These are phyloP conservation scores for Rallus limicola DNA, from an alignment of 2,113 vertebrate genomes.

Conservation along the genomic window DNA sequence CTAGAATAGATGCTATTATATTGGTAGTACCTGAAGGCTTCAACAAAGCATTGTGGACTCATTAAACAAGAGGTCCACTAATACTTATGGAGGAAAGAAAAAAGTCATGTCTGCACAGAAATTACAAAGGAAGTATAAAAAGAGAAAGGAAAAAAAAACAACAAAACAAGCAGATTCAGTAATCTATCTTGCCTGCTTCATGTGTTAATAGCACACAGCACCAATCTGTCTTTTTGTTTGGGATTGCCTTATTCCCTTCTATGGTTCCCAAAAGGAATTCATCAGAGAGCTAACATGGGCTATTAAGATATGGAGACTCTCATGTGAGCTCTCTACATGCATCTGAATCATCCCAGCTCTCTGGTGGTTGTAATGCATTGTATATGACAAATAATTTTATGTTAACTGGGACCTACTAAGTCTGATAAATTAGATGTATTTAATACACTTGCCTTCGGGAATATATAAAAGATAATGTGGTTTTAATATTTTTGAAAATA, in stretches of 20 bases:
- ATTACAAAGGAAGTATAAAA: constrained; percentile 4
- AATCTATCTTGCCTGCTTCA: background rate
- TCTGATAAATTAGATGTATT: constrained; percentile 37
- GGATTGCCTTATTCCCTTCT: background rate
- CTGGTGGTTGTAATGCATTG: background rate
- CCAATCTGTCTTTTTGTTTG: constrained; percentile 3
- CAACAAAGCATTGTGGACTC: background rate
- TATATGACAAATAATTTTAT: background rate
- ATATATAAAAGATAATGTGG: background rate
- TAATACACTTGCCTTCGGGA: background rate
- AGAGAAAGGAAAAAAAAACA: background rate
- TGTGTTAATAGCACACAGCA: background rate
- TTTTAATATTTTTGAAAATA: background rate
- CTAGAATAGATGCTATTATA: background rate
- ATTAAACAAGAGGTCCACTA: background rate
- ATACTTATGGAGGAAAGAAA: background rate
- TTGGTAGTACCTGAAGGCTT: background rate
- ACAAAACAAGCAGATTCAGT: background rate
- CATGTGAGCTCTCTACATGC: background rate
- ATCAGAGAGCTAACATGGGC: background rate
- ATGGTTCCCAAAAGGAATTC: background rate
- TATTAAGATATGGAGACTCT: background rate
- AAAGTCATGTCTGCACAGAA: background rate
- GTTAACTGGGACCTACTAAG: background rate
- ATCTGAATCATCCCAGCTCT: background rate